Percentiles rank a stretch among this genome's conserved stretches.
These are phyloP conservation scores for Myanophis thanlyinensis DNA, from an alignment of 2,113 vertebrate species.

Conservation along the genomic window DNA sequence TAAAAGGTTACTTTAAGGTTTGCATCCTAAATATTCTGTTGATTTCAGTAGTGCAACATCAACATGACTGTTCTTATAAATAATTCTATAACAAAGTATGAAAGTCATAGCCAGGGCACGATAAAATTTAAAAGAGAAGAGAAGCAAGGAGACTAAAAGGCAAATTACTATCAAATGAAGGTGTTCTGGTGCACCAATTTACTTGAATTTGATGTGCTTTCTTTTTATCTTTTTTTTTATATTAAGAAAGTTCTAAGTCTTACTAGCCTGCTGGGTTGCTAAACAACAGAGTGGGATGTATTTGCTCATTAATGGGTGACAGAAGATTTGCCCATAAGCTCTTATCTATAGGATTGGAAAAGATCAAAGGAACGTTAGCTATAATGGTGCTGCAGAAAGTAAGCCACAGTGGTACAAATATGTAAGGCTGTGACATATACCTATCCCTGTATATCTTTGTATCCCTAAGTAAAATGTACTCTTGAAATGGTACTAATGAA, in stretches of 20 bases:
- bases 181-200: conserved; percentile 33
- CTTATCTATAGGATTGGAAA: conserved; percentile 46
- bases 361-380: conserved; percentile 41
- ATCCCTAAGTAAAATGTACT: conserved; percentile 13
- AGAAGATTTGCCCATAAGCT: conserved; percentile 56
- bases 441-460: conserved; percentile 25
- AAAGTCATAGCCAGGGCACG: not conserved
- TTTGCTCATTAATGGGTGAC: conserved; percentile 58
- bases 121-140: conserved; percentile 1
- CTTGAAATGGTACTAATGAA: conserved; percentile 10
- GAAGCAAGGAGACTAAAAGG: conserved; percentile 33
- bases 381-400: conserved; percentile 25
- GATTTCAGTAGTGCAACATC: not conserved
- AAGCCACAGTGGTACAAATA: conserved; percentile 19
- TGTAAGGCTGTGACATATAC: conserved; percentile 29
- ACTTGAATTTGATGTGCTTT: conserved; percentile 54
- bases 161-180: conserved; percentile 49
- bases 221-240: conserved; percentile 64
- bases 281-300: conserved; percentile 68
- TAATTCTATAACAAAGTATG: conserved; percentile 3
- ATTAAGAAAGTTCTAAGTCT: conserved; percentile 64
- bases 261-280: conserved; percentile 58
- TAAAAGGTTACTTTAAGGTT: not conserved
- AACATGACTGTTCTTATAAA: conserved; percentile 5
- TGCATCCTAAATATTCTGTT: not conserved